phyloP scores from a whole-genome alignment of 2,797 vertebrate genomes.

The Spatula versicolor region DNA sequence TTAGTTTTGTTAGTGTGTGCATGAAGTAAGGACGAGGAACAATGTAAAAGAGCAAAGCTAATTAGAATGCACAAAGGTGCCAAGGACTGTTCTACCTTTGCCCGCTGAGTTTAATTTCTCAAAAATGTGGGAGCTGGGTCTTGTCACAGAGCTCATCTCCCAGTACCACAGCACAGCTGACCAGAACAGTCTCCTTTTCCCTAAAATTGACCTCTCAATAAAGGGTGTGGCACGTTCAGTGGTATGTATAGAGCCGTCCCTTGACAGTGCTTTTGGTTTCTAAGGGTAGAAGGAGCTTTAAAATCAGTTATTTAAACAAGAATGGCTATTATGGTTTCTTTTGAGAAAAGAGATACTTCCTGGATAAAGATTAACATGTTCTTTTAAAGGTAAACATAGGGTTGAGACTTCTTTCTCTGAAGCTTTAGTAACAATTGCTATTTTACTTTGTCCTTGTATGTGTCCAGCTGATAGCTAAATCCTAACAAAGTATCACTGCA shows the following conservation, averaged over 20 bases:
- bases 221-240: not conserved
- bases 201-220: not conserved
- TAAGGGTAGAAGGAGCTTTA: not conserved
- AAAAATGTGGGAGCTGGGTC: not conserved
- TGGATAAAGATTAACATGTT: not conserved
- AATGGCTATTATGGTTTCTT: not conserved
- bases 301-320: not conserved
- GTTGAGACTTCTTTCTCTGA: not conserved
- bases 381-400: not conserved
- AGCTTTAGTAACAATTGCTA: not conserved
- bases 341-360: not conserved
- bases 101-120: not conserved
- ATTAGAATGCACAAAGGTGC: not conserved
- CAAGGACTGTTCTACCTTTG: not conserved
- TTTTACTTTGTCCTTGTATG: not conserved
- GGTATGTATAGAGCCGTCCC: rapidly evolving
- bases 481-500: not conserved
- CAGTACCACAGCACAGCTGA: not conserved
- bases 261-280: not conserved
- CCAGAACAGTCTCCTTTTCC: not conserved
- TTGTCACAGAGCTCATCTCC: not conserved
- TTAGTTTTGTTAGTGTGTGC: not conserved
- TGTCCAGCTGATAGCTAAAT: not conserved
- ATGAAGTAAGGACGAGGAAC: not conserved
- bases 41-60: not conserved